Evolutionary conservation across 2,113 vertebrate genomes (phyloP).

Genomic region (Tichodroma muraria): DNA sequence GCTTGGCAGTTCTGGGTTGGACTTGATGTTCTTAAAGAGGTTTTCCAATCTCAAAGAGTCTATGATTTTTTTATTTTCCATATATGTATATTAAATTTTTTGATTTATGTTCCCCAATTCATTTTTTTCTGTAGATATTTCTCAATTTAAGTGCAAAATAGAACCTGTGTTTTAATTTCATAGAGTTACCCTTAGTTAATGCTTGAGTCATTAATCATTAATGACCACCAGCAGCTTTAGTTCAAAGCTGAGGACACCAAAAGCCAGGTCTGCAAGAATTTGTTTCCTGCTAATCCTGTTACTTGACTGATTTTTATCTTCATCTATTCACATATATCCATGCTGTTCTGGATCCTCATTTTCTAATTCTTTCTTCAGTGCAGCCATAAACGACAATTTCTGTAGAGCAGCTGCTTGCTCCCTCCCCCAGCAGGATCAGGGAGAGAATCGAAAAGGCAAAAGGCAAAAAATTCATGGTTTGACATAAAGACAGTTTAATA

Average conservation of each 20-base stretch:
- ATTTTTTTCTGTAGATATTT: neutral
- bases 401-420: neutral
- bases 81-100: neutral
- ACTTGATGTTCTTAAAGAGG: neutral
- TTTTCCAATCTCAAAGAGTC: neutral
- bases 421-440: neutral
- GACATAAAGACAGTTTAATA: neutral
- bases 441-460: neutral
- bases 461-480: neutral
- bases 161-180: neutral
- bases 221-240: neutral
- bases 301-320: neutral
- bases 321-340: neutral
- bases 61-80: neutral
- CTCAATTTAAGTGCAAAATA: neutral
- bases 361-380: neutral
- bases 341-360: neutral
- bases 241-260: neutral
- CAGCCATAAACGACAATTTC: neutral
- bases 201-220: neutral
- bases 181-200: neutral
- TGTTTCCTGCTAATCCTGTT: neutral
- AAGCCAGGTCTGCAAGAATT: neutral
- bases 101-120: neutral
- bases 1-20: neutral